phyloP scores from a whole-genome alignment of 2,113 vertebrate genomes.

The Salvator merianae region DNA sequence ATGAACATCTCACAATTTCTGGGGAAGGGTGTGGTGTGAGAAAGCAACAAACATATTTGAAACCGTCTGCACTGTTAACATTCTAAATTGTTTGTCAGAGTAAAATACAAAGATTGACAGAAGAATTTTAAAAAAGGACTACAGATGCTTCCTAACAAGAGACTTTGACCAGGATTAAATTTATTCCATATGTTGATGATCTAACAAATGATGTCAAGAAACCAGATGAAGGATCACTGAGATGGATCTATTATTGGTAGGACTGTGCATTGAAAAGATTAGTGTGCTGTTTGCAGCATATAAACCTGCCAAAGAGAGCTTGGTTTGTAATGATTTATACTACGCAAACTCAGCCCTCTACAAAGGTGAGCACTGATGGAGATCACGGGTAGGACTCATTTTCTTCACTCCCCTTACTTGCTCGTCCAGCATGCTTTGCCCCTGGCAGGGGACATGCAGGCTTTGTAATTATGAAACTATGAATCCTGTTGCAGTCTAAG shows the following conservation, averaged over 20 bases:
- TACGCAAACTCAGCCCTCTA: too few relatives aligned
- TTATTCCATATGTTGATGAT: neutral
- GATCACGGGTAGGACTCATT: too few relatives aligned
- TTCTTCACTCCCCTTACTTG: too few relatives aligned
- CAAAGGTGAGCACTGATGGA: too few relatives aligned
- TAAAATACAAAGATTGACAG: neutral
- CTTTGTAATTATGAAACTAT: too few relatives aligned
- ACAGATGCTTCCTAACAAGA: neutral
- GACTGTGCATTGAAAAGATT: too few relatives aligned
- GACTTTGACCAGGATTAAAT: neutral
- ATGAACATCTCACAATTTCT: neutral
- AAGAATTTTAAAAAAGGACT: neutral
- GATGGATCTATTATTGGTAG: neutral
- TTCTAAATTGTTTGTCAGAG: neutral
- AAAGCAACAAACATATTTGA: neutral
- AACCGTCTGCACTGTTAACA: neutral
- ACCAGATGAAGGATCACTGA: neutral
- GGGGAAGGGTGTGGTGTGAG: rapidly evolving
- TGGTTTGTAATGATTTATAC: too few relatives aligned
- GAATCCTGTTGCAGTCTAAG: too few relatives aligned
- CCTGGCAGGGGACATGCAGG: too few relatives aligned
- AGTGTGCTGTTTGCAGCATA: too few relatives aligned
- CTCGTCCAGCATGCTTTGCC: too few relatives aligned
- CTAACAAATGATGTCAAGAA: neutral
- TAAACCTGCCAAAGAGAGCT: too few relatives aligned